Evolutionary conservation across 2,797 vertebrate genomes (phyloP).

Genomic region (Pteropus rufus): DNA sequence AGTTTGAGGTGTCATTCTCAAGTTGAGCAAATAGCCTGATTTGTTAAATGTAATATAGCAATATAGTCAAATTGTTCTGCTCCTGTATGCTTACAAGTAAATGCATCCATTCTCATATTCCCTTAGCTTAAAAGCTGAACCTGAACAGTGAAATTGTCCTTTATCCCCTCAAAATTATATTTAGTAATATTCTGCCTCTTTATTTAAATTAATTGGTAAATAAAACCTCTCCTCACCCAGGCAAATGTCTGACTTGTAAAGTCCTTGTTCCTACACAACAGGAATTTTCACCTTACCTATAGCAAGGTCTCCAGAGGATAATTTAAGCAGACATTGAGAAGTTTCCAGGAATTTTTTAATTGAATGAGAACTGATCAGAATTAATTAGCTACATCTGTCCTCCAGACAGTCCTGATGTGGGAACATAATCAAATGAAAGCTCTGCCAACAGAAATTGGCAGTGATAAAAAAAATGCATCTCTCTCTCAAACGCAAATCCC

Average conservation of each 20-base stretch:
- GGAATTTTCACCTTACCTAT: neutral
- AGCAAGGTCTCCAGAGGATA: neutral
- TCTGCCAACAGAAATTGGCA: slow-evolving; percentile 9
- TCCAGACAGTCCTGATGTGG: slow-evolving; percentile 36
- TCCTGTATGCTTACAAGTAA: neutral
- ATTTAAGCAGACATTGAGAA: slow-evolving; percentile 36
- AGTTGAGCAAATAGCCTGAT: neutral
- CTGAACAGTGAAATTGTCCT: neutral
- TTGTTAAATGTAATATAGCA: neutral
- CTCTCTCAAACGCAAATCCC: neutral
- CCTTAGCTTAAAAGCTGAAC: neutral
- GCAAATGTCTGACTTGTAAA: slow-evolving; percentile 49
- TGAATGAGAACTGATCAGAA: slow-evolving; percentile 56
- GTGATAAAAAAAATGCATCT: neutral
- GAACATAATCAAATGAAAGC: slow-evolving; percentile 42
- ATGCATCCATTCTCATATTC: neutral
- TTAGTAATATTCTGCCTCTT: slow-evolving; percentile 24
- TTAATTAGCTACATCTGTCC: slow-evolving; percentile 67
- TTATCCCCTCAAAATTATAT: neutral
- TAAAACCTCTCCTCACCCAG: neutral
- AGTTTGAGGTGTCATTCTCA: neutral
- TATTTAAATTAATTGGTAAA: slow-evolving; percentile 31
- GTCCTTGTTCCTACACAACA: neutral
- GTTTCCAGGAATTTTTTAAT: slow-evolving; percentile 46
- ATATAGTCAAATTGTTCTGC: neutral